A percentile compares a stretch with the other conserved stretches of the same genome.
Conservation (phyloP, 2,888 invertebrate species). For the Papilio gigon region DNA sequence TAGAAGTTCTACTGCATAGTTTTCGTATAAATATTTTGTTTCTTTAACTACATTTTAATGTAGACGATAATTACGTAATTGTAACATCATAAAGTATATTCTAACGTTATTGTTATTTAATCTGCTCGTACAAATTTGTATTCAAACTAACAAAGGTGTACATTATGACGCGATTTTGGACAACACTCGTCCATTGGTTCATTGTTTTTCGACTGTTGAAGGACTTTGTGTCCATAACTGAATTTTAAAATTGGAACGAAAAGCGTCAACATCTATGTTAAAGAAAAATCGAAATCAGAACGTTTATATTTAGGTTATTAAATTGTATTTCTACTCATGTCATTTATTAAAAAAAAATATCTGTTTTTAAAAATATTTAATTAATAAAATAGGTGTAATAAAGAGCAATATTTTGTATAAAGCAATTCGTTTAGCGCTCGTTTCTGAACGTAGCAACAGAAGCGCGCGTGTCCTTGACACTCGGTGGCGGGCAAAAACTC, state of each 20-base stretch:
- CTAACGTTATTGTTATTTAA: not conserved
- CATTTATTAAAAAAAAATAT: not conserved
- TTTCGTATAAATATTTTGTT: not conserved
- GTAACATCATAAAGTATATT: not conserved
- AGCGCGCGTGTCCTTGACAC: conserved; percentile 76
- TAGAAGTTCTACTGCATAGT: not conserved
- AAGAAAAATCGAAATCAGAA: not conserved
- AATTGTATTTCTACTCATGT: not conserved
- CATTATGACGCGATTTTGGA: conserved; percentile 9
- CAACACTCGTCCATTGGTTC: not conserved
- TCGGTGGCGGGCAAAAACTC: conserved; percentile 76
- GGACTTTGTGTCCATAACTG: conserved; percentile 1
- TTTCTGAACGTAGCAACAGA: conserved; percentile 64
- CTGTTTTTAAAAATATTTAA: conserved; percentile 9
- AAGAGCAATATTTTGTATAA: conserved; percentile 54
- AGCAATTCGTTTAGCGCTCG: conserved; percentile 48
- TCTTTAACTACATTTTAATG: not conserved
- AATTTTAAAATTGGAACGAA: not conserved
- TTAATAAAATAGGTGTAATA: conserved; percentile 47
- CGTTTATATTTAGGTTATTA: not conserved
- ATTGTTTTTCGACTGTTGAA: conserved; percentile 11
- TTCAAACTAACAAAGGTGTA: not conserved
- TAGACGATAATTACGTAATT: not conserved
- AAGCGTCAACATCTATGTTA: not conserved
- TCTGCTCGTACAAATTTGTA: not conserved